Percentiles rank a stretch among this genome's conserved stretches.
These are phyloP conservation scores for Frankliniella intonsa DNA, from an alignment of 2,888 invertebrate genomes.

Conservation along the genomic window DNA sequence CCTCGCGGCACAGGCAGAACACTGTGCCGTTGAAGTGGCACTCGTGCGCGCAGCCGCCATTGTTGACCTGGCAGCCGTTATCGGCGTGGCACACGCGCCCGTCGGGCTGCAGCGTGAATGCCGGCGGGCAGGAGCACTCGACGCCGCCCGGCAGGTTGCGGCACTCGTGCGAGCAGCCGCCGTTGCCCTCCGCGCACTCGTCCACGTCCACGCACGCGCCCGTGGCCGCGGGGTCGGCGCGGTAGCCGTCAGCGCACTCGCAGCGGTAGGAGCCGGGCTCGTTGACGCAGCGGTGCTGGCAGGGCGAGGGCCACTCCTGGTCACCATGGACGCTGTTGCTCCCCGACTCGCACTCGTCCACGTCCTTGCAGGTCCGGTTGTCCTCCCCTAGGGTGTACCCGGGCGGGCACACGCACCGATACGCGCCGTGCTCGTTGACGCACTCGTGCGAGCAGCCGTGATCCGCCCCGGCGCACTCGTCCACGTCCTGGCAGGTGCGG, in stretches of 20 bases:
- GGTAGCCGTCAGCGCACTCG: constrained; percentile 37
- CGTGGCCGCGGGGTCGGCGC: constrained; percentile 40
- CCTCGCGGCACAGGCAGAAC: constrained; percentile 54
- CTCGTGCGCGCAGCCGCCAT: constrained; percentile 52
- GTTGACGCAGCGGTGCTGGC: constrained; percentile 58
- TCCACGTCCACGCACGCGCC: constrained; percentile 44
- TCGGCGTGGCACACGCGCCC: constrained; percentile 42
- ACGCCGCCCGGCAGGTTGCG: constrained; percentile 44
- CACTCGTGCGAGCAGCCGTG: constrained; percentile 56
- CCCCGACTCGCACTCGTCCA: constrained; percentile 52
- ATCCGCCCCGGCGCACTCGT: constrained; percentile 54
- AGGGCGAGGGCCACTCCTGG: constrained; percentile 41
- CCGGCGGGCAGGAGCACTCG: constrained; percentile 46
- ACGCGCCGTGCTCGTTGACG: constrained; percentile 53
- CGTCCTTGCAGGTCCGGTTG: constrained; percentile 43
- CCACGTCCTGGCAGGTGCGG: constrained; percentile 53
- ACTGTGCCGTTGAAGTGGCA: constrained; percentile 56
- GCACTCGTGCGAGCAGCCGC: constrained; percentile 40
- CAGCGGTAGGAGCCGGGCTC: constrained; percentile 48
- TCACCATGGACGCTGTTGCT: constrained; percentile 43
- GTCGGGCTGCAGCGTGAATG: constrained; percentile 8
- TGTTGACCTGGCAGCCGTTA: constrained; percentile 53
- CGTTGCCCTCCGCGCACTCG: constrained; percentile 47
- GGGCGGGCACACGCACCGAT: constrained; percentile 38
- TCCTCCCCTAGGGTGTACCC: constrained; percentile 36